A percentile compares a stretch with the other conserved stretches of the same genome.
Evolutionary conservation across 2,888 invertebrate genomes (phyloP).

Genomic region (Papilio demoleus): DNA sequence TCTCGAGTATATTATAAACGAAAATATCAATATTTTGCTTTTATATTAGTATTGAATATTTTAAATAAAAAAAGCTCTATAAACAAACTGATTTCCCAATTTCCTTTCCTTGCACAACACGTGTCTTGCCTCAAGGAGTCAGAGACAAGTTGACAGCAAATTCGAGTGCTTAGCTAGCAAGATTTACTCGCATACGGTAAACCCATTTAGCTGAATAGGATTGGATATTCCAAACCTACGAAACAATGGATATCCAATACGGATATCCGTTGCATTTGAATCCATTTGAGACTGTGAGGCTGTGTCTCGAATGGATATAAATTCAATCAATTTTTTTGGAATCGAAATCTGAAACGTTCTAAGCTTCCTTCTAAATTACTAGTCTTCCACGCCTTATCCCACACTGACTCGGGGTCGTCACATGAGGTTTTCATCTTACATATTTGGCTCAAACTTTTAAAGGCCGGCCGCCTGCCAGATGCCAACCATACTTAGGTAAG

Average conservation of each 20-base stretch:
- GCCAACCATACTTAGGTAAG: too few relatives aligned
- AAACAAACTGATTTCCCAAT: constrained; percentile 17
- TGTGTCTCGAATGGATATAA: too few relatives aligned
- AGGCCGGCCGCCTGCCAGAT: too few relatives aligned
- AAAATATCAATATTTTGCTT: too few relatives aligned
- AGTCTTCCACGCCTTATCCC: too few relatives aligned
- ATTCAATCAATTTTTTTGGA: too few relatives aligned
- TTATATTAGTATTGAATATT: too few relatives aligned
- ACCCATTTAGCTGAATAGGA: constrained; percentile 34
- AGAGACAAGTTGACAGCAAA: constrained; percentile 38
- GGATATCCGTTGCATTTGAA: not conserved
- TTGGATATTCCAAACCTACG: constrained; percentile 19
- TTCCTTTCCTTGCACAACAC: constrained; percentile 24
- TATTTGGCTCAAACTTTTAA: too few relatives aligned
- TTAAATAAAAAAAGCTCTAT: not conserved
- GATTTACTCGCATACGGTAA: constrained; percentile 28
- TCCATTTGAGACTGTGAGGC: too few relatives aligned
- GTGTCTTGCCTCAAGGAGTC: constrained; percentile 36
- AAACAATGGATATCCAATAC: constrained; percentile 20
- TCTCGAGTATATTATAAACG: too few relatives aligned
- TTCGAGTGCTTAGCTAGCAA: constrained; percentile 36
- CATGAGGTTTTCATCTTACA: too few relatives aligned
- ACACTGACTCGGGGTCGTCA: too few relatives aligned
- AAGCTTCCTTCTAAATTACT: not conserved
- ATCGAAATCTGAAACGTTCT: not conserved